Evolutionary conservation across 2,888 invertebrate genomes (phyloP).

Genomic region (Leptarthrus brevirostris): DNA sequence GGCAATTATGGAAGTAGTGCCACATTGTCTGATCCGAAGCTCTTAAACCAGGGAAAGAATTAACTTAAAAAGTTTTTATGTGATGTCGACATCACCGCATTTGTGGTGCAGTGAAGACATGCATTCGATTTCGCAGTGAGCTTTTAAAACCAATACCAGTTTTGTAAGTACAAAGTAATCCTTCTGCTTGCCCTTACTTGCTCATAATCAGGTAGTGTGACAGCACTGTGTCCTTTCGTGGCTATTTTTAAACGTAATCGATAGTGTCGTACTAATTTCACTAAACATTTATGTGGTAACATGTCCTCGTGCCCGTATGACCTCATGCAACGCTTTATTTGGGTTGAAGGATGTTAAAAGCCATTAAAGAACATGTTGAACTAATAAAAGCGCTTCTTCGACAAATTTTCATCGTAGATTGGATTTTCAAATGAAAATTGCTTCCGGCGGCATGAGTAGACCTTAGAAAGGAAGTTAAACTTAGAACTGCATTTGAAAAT

Average conservation of each 20-base stretch:
- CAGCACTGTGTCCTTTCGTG: background rate
- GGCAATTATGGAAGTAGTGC: background rate
- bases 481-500: no score
- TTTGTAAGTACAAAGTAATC: conserved; percentile 9
- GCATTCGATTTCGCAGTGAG: background rate
- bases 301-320: background rate
- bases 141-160: background rate
- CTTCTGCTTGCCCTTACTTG: background rate
- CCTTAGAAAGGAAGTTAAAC: no score
- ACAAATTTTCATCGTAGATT: no score
- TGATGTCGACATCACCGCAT: background rate
- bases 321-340: background rate
- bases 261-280: background rate
- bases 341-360: background rate
- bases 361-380: no score
- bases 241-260: conserved; percentile 15
- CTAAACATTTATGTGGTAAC: background rate
- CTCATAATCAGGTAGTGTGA: background rate
- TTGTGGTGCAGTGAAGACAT: background rate
- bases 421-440: no score
- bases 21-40: background rate
- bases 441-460: no score
- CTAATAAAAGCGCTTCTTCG: no score
- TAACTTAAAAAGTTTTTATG: background rate
- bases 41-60: conserved; percentile 17